Base-by-base conservation (phyloP, 2,888 invertebrate species). In the Orthonychiurus folsomi region DNA sequence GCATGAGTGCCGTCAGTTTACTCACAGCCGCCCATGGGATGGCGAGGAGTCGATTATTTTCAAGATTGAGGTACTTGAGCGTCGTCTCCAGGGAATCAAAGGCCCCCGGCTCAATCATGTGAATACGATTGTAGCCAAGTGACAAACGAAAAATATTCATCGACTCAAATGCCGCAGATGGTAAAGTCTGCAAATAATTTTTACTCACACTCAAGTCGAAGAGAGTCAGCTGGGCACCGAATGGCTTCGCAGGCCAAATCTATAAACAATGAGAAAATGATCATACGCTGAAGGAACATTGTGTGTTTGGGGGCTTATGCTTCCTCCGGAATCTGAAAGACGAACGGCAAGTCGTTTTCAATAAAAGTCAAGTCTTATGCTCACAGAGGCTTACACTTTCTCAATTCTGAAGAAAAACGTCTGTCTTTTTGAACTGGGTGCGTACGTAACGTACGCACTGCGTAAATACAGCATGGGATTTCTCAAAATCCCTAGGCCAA, bases 41-140 rank as follows among this genome's bases (percentile, higher is more conserved):
- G 59, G 84, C 83, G 73, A 83, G 85, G 73, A 93, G 83, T 67
- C 87, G 87, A 77, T 88, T 85, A 76, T 85, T 85, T 62, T 87
- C 86, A 74, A 93, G 80, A 75, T 85, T 87, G 71, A 93, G 81
- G 75, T 85, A 83, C 75, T 88, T 84, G 68, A 93, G 81, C 74
- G 85, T 85, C 50, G 82, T 82, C 77, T 89, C 88, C 60, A 93
- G 79, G 27, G 85, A 85, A 24, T 52, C 21, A 56, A 73, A 70
- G 24, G 90, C 86, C 74, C 87, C 84, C 37, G 85, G 84, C 76
- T 91, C 88, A 72, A 94, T 84, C 74, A 86, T 85, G 73, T 86
- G 84, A 67, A 95, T 83, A 74, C 89, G 87, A 78, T 95, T 95
- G 78, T 93, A 92, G 75, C 93, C 93, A 68, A 95, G 79, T 78